phyloP scores from a whole-genome alignment of 2,888 invertebrate species.

The Netelia inedita region DNA sequence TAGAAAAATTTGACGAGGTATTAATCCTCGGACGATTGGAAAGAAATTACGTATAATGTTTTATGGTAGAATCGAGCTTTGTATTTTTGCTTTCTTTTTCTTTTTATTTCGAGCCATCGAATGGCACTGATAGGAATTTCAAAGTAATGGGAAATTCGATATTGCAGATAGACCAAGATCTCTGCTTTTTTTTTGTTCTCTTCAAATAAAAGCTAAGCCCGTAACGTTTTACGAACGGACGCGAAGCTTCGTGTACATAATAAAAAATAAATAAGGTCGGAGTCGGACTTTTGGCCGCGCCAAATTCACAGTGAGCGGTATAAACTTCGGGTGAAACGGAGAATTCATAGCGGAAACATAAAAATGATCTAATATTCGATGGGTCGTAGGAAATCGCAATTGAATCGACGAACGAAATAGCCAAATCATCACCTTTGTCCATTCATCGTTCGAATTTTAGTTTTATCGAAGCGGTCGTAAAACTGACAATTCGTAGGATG shows the following conservation, averaged over 20 bases:
- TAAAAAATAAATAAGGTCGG: background rate
- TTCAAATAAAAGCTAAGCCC: background rate
- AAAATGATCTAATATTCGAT: background rate
- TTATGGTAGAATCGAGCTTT: background rate
- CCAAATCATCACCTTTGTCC: background rate
- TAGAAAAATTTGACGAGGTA: background rate
- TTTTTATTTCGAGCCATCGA: background rate
- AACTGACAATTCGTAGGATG: conserved; percentile 71
- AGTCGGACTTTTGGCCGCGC: background rate
- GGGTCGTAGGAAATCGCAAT: background rate
- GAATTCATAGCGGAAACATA: background rate
- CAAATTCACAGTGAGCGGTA: background rate
- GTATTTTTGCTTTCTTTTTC: background rate
- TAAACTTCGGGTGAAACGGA: background rate
- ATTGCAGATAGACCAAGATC: background rate
- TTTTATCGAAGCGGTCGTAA: conserved; percentile 80
- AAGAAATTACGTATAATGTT: background rate
- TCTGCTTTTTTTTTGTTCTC: background rate
- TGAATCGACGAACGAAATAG: too few relatives aligned
- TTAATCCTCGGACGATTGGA: conserved; percentile 10
- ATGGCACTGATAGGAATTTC: background rate
- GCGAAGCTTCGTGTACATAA: background rate
- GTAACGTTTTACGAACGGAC: conserved; percentile 18
- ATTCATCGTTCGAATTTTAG: conserved; percentile 69
- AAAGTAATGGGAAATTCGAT: background rate